Evolutionary conservation across 2,797 vertebrate species (phyloP).

Genomic region (Ctenopoma multispine): DNA sequence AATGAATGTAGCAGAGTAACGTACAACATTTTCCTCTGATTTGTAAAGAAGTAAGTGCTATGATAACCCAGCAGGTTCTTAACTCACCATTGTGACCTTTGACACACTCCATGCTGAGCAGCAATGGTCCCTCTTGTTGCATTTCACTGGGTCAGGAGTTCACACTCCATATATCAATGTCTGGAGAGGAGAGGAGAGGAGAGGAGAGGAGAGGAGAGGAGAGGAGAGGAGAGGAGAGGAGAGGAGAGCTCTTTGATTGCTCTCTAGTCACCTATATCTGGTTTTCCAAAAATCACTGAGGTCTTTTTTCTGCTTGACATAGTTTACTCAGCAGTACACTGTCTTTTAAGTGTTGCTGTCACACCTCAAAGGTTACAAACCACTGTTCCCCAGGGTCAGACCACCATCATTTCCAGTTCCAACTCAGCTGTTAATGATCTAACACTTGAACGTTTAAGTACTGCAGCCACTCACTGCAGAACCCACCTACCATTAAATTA

Average conservation of each 20-base stretch:
- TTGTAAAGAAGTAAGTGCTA: too few species aligned
- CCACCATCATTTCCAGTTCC: conserved; percentile 30
- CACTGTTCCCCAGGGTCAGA: conserved; percentile 30
- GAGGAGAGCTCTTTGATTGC: conserved; percentile 15
- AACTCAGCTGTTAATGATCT: conserved; percentile 52
- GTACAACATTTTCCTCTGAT: too few species aligned
- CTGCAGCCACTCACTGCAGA: conserved; percentile 9
- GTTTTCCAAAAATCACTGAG: conserved; percentile 41
- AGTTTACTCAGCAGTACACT: conserved; percentile 16
- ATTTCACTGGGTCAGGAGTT: conserved; percentile 70
- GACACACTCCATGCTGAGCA: conserved; percentile 50
- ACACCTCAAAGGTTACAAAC: conserved; percentile 28
- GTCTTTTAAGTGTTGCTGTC: conserved; percentile 25
- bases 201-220: too few species aligned
- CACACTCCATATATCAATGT: conserved; percentile 62
- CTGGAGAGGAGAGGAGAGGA: too few species aligned
- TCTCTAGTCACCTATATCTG: conserved; percentile 33
- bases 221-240: too few species aligned
- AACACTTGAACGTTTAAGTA: conserved; percentile 31
- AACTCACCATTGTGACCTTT: conserved; percentile 61
- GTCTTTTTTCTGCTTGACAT: conserved; percentile 35
- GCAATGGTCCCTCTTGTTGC: conserved; percentile 52
- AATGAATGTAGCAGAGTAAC: too few species aligned
- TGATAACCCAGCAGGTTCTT: conserved; percentile 39
- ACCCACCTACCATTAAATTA: conserved; percentile 12